Evolutionary conservation across 2,797 vertebrate genomes (phyloP), one percentile per base, ranked within the genome.

Genomic region (Phalanger gymnotis): DNA sequence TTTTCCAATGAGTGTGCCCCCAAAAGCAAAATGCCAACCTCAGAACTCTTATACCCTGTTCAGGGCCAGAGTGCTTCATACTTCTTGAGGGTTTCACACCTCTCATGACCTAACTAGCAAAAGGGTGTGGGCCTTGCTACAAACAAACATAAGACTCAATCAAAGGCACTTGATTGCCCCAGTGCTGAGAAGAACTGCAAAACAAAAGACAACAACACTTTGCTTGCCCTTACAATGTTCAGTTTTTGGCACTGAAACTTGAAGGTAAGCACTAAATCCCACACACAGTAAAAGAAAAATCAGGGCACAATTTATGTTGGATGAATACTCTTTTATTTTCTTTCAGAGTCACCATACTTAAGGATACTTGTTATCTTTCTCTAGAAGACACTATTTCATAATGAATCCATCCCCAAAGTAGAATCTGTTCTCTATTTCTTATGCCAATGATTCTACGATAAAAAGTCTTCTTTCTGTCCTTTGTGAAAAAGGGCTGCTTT

Each of bases 171-270:
- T n/a, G n/a, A n/a, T n/a, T n/a, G n/a, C n/a, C n/a, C n/a, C n/a
- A n/a, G n/a, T n/a, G n/a, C n/a, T n/a, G n/a, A n/a, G n/a, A n/a
- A n/a, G n/a, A n/a, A n/a, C n/a, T n/a, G n/a, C n/a, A n/a, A n/a
- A n/a, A n/a, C n/a, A n/a, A n/a, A n/a, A n/a, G n/a, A n/a, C n/a
- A n/a, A n/a, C n/a, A n/a, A n/a, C n/a, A n/a, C n/a, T n/a, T n/a
- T n/a, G n/a, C n/a, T n/a, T n/a, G n/a, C n/a, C n/a, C n/a, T n/a
- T n/a, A n/a, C n/a, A 55, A 98, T 98, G 97, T 95, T 98, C 95
- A 97, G 96, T 97, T 98, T 98, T 98, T 98, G 98, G 98, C 98
- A 98, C 98, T 98, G 98, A 98, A 98, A 98, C 98, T 98, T 98
- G 98, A 98, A 97, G 97, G 98, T 98, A 97, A 96, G 97, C 96